A percentile compares a stretch with the other conserved stretches of the same genome.
phyloP scores from a whole-genome alignment of 2,113 vertebrate species.

The Periophthalmodon schlosseri region DNA sequence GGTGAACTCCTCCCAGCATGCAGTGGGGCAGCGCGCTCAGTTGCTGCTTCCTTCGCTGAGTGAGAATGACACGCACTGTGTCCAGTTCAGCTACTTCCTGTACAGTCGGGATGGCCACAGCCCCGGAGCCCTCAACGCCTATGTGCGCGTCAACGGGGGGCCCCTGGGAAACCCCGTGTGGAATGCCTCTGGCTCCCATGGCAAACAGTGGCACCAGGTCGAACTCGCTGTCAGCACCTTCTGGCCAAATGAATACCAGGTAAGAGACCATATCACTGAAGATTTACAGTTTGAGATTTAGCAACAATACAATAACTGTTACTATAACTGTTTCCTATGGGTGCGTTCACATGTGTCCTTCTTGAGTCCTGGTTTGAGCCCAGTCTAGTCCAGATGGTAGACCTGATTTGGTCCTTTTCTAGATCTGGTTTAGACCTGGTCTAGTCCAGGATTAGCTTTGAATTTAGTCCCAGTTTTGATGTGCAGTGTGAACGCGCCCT shows the following conservation, averaged over 20 bases:
- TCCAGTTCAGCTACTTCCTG: slow-evolving; percentile 98
- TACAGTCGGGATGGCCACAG: slow-evolving; percentile 92
- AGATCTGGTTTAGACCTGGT: too few relatives aligned
- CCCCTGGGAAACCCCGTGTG: slow-evolving; percentile 89
- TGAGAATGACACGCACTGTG: slow-evolving; percentile 97
- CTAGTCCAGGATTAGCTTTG: too few relatives aligned
- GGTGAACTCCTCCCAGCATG: slow-evolving; percentile 95
- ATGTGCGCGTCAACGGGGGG: slow-evolving; percentile 89
- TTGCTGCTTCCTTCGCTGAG: slow-evolving; percentile 90
- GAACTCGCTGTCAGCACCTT: slow-evolving; percentile 97
- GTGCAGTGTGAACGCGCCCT: too few relatives aligned
- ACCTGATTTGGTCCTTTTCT: too few relatives aligned
- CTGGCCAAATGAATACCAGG: slow-evolving; percentile 98
- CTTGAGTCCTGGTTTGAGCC: too few relatives aligned
- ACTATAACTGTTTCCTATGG: too few relatives aligned
- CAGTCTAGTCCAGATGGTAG: too few relatives aligned
- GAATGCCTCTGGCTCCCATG: slow-evolving; percentile 87
- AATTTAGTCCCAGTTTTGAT: too few relatives aligned
- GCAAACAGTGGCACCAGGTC: slow-evolving; percentile 93
- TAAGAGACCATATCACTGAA: slow-evolving; percentile 46
- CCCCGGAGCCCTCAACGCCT: slow-evolving; percentile 86
- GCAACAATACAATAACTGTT: background rate
- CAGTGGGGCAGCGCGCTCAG: slow-evolving; percentile 86
- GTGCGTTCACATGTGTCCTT: too few relatives aligned
- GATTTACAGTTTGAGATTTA: background rate